phyloP scores from a whole-genome alignment of 2,797 vertebrate genomes.

The Nannoperca obscura region DNA sequence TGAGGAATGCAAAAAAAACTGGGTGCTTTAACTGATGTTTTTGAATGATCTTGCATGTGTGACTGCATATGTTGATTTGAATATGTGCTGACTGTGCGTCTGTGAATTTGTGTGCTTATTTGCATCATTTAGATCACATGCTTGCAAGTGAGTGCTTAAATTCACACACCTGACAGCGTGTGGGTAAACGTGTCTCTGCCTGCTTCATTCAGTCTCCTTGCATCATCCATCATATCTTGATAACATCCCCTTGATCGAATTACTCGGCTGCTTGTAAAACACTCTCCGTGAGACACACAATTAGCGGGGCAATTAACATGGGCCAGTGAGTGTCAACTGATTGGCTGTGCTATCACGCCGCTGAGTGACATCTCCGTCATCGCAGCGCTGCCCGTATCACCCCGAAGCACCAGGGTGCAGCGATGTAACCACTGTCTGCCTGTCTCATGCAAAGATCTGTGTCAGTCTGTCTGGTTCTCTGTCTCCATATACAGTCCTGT shows the following conservation, averaged over 20 bases:
- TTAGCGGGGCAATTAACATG: constrained; percentile 79
- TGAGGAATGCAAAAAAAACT: constrained; percentile 21
- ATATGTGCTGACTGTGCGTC: constrained; percentile 17
- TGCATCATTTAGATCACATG: constrained; percentile 52
- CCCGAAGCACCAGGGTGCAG: constrained; percentile 21
- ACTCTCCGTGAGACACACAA: constrained; percentile 71
- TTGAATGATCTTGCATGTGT: not conserved
- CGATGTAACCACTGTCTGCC: constrained; percentile 8
- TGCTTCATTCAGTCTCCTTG: constrained; percentile 14
- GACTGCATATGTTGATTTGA: constrained; percentile 19
- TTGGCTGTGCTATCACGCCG: constrained; percentile 71
- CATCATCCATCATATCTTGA: constrained; percentile 65
- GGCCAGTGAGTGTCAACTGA: constrained; percentile 76
- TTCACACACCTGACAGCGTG: not conserved
- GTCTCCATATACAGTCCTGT: not conserved
- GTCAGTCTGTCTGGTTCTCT: constrained; percentile 3
- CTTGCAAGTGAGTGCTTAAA: not conserved
- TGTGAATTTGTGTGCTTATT: constrained; percentile 32
- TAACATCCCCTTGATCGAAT: constrained; percentile 76
- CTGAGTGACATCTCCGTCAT: constrained; percentile 80
- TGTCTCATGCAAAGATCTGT: constrained; percentile 1
- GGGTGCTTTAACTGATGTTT: not conserved
- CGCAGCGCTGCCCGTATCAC: constrained; percentile 12
- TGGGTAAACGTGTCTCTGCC: constrained; percentile 18
- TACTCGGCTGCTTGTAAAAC: constrained; percentile 79